Conservation (phyloP, 2,113 vertebrate species). For the Delphinapterus leucas region DNA sequence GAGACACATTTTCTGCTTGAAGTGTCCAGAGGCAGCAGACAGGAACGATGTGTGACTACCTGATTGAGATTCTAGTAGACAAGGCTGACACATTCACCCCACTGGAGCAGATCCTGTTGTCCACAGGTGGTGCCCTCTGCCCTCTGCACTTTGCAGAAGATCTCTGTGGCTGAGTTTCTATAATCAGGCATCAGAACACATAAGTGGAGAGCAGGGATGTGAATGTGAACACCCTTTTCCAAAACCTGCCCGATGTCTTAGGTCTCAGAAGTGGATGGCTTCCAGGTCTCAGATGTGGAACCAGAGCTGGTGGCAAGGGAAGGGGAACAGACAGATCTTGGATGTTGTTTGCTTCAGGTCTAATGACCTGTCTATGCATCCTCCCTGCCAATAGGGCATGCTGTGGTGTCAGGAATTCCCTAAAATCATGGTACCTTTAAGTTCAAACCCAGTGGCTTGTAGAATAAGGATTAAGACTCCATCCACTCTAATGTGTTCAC, state of each 20-base stretch:
- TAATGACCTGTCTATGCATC: background rate
- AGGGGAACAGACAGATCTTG: background rate
- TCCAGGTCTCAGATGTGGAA: background rate
- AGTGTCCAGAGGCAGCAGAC: background rate
- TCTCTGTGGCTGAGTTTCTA: background rate
- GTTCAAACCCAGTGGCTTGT: background rate
- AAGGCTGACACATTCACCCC: background rate
- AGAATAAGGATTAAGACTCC: background rate
- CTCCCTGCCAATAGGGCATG: accelerated
- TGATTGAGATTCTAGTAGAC: background rate
- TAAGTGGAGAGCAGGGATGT: background rate
- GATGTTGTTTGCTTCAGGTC: background rate
- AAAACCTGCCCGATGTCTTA: background rate
- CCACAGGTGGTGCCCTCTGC: background rate
- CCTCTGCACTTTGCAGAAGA: background rate
- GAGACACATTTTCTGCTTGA: background rate
- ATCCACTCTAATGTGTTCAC: background rate
- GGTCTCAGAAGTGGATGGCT: background rate
- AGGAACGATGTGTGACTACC: background rate
- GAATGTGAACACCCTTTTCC: background rate
- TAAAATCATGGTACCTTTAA: background rate
- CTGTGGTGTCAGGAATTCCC: background rate
- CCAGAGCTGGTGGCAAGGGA: background rate
- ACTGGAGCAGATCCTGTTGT: background rate
- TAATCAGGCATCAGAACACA: background rate